Evolutionary conservation across 2,888 invertebrate genomes (phyloP), one percentile per base, ranked within the genome.

Genomic region (Chironomus riparius): DNA sequence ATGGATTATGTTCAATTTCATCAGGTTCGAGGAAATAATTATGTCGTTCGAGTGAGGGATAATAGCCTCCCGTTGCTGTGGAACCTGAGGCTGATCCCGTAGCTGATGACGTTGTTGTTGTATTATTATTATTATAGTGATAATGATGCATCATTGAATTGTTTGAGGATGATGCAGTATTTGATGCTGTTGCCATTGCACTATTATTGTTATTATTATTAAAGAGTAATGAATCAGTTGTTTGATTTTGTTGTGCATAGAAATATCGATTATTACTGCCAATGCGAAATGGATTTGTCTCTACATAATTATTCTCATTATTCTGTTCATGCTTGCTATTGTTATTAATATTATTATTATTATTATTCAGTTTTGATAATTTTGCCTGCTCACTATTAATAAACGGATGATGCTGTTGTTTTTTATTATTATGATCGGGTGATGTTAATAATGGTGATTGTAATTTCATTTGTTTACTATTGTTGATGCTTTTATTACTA

Each of bases 1-100:
- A 74, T 22, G 74, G 74, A 74, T 74, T 74, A 48, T 74, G 74
- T 18, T 74, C 74, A 22, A 74, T 48, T n/a, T 74, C 74, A 68
- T 74, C 74, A 38, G 65, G 68, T 22, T 74, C 68, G 6, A 74
- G 38, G 22, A 24, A 74, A n/a, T 68, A 68, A 47, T 22, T 68
- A 7, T 24, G 73, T 13, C 50, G 47, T 5, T 68, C 65, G 6
- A 22, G 10, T n/a, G 62, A 15, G 21, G 12, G 61, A 12, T 74
- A 47, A 48, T 74, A 68, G 2, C 47, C 38, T 10, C 38, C 38
- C 10, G 38, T 38, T 10, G 38, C 38, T 38, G 38, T 38, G 4
- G 38, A 38, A 38, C 38, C 21, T 47, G 21, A 24, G 21, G 50
- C 6, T 48, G 38, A 68, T 47, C 24, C 18, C 12, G 72, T 62